phyloP scores from a whole-genome alignment of 2,888 invertebrate species.

The Nephrotoma flavescens region DNA sequence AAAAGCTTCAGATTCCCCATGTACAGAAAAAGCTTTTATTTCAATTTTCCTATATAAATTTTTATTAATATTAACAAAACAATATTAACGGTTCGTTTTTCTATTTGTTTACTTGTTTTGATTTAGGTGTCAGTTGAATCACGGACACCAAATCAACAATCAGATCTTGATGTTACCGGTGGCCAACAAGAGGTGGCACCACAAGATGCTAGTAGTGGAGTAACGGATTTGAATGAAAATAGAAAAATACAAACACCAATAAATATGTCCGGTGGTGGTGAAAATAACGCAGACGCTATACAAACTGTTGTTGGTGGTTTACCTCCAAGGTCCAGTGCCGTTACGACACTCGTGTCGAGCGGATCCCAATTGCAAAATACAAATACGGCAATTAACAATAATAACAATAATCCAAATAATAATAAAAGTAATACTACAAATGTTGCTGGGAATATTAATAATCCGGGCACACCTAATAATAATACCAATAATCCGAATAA shows the following conservation, averaged over 20 bases:
- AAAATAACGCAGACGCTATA: conserved; percentile 13
- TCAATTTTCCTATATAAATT: not conserved
- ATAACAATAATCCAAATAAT: not conserved
- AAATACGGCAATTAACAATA: not conserved
- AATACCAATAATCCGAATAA: not conserved
- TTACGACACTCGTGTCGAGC: conserved; percentile 14
- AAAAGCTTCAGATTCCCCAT: not conserved
- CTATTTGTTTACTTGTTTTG: not conserved
- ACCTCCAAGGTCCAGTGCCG: conserved; percentile 15
- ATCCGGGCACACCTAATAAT: not conserved
- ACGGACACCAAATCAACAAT: conserved; percentile 3
- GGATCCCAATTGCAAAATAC: conserved; percentile 9
- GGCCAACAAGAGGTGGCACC: conserved; percentile 5
- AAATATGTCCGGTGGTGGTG: conserved; percentile 6
- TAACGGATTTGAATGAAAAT: not conserved
- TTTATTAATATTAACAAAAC: not conserved
- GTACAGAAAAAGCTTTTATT: not conserved
- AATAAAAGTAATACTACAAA: not conserved
- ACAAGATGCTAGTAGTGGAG: not conserved
- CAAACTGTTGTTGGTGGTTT: conserved; percentile 13
- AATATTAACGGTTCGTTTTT: not conserved
- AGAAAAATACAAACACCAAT: conserved; percentile 5
- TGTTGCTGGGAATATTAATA: conserved; percentile 9
- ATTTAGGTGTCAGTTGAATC: conserved; percentile 9
- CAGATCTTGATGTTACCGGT: conserved; percentile 3